These are phyloP conservation scores for Penaeus chinensis DNA, from an alignment of 1,140 invertebrate genomes.

Conservation along the genomic window DNA sequence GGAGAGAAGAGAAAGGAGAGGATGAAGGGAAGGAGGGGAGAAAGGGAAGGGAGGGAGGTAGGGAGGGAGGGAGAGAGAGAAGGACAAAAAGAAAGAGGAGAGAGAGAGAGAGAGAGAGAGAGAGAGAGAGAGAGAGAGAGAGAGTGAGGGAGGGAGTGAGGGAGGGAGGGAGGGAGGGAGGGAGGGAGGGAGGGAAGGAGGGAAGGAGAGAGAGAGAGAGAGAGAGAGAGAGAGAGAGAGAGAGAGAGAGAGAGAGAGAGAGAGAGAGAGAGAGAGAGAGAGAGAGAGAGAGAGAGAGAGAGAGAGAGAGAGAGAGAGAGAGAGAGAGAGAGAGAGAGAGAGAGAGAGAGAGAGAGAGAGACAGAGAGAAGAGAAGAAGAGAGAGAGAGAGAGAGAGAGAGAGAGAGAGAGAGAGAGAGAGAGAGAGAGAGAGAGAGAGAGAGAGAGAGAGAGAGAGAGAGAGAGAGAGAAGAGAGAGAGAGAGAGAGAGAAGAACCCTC, in stretches of 20 bases:
- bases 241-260: background rate
- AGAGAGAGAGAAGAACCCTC: background rate
- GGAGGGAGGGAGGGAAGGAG: background rate
- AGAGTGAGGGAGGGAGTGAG: background rate
- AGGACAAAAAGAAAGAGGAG: background rate
- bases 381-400: slow-evolving; percentile 23
- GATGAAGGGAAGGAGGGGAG: background rate
- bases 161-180: background rate
- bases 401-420: background rate
- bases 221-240: background rate
- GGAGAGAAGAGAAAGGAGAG: background rate
- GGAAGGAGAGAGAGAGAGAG: slow-evolving; percentile 26
- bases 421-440: background rate
- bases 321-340: background rate
- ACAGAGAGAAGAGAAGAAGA: background rate
- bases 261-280: no score
- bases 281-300: background rate
- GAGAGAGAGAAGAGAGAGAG: slow-evolving; percentile 7
- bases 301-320: slow-evolving; percentile 9
- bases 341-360: background rate
- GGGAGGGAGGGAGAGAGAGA: no score
- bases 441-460: background rate
- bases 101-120: background rate
- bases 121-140: background rate
- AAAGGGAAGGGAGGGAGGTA: background rate